Base-by-base conservation (phyloP, 2,113 vertebrate species). In the Alexandromys fortis region DNA sequence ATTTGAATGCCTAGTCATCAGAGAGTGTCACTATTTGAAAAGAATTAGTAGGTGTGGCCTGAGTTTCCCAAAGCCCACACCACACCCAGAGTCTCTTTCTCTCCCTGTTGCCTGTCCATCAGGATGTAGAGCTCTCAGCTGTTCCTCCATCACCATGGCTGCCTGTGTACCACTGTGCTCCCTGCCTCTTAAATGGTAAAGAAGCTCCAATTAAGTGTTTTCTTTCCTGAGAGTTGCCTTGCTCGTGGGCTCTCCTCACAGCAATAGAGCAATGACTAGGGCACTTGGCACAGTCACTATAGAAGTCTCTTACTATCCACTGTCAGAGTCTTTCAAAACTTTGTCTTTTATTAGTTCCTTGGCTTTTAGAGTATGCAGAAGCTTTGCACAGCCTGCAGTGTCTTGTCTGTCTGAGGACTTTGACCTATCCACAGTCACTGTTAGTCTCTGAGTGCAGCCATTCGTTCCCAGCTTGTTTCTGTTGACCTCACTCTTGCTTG, bases 401-500 rank as follows among this genome's bases (percentile, higher is more conserved):
- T 7, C 22, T 13, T 28, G 45, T 38, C n/a, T 3, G 0, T 1
- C 0, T 12, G 55, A 67, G 45, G 28, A 1, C 3, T 33, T 38
- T 7, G 5, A 1, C 35, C 38, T 17, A 0, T 3, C 3, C 8
- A 0, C 8, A 55, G 6, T 21, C 42, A 16, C 0, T 55, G 4
- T 28, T 7, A 42, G 22, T 21, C 14, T 76, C 17, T 1, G 8
- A 5, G 0, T 2, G 33, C 22, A 30, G 33, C 42, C 22, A 2
- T 55, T 19, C 30, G 67, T 47, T 42, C 52, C 58, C 35, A 63
- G 30, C 7, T 92, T 11, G 0, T 70, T 65, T n/a, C 13, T 5
- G 3, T n/a, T 28, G 28, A 11, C 68, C 30, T 68, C 42, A 86
- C 68, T 87, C 68, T 77, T 89, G 65, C 42, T 72, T 52, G n/a